Base-by-base conservation (phyloP, 2,113 vertebrate genomes). In the Cavia porcellus region DNA sequence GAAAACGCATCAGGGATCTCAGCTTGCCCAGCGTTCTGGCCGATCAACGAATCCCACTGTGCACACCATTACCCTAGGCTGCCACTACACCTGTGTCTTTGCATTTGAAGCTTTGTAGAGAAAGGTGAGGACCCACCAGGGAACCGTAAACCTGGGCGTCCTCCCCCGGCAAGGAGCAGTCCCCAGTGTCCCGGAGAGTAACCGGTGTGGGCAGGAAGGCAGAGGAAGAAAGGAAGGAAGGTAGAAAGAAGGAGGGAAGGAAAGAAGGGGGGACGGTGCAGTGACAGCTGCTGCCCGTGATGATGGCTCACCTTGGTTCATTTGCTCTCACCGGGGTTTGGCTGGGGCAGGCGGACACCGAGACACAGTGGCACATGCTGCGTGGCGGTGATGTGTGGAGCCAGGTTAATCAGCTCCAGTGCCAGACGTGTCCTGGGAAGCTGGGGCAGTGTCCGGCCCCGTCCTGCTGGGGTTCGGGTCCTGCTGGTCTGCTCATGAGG, bases 1-100 rank as follows among this genome's bases (percentile, higher is more conserved):
- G 70, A 30, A 81, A 89, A 6, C 42, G 59, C 30, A 25, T 3
- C 4, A 20, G 11, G 5, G 72, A 11, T 6, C 52, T 11, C 6
- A 0, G 30, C 57, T 52, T 80, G 77, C 57, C 35, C 57, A 42
- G 19, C 22, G 7, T 1, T 5, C 3, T 30, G 84, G 19, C 52
- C 30, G 59, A 80, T 70, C 52, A 42, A 24, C n/a, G 50, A 75
- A 52, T 59, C 45, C 20, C 28, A 12, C 59, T 1, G 50, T 62
- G 52, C 2, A 3, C 10, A 32, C 25, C 35, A 4, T 57, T 13
- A 4, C 55, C 7, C 0, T 0, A 2, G 3, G 7, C 20, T 66
- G n/a, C 20, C 7, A 0, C 7, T 0, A 25, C n/a, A 1, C 13
- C 3, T 15, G 4, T 7, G 12, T 30, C 35, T 70, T 62, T 70